Evolutionary conservation across 2,797 vertebrate species (phyloP).

Genomic region (Peromyscus aztecus): DNA sequence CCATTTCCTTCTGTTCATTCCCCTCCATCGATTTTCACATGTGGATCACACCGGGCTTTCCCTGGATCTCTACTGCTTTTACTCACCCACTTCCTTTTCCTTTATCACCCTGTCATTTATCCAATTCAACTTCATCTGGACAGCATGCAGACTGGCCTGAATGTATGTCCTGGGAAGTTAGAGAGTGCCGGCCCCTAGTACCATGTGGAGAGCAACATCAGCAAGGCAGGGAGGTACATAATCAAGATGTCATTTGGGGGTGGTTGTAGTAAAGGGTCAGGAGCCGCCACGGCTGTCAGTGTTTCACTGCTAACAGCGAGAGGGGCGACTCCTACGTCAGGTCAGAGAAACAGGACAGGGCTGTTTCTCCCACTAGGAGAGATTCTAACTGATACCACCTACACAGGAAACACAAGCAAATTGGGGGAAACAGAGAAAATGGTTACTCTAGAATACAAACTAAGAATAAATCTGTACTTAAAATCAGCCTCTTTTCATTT

Average conservation of each 20-base stretch:
- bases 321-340: background rate
- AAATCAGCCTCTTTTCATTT: background rate
- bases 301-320: constrained; percentile 34
- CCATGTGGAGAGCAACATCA: background rate
- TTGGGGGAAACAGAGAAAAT: background rate
- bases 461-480: background rate
- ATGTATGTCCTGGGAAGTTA: background rate
- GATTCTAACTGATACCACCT: constrained; percentile 50
- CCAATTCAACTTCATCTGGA: background rate
- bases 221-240: background rate
- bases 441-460: constrained; percentile 39
- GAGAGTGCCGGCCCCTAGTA: background rate
- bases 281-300: background rate
- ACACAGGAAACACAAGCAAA: constrained; percentile 48
- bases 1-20: background rate
- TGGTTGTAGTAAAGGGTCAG: constrained; percentile 23
- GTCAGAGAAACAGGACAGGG: background rate
- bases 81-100: background rate
- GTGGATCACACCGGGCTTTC: constrained; percentile 15
- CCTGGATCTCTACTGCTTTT: background rate
- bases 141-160: background rate
- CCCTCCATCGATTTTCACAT: background rate
- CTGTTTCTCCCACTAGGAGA: constrained; percentile 46
- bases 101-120: constrained; percentile 15
- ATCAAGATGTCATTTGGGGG: constrained; percentile 18